Conservation (phyloP, 2,888 invertebrate species). For the Harmothoe impar region DNA sequence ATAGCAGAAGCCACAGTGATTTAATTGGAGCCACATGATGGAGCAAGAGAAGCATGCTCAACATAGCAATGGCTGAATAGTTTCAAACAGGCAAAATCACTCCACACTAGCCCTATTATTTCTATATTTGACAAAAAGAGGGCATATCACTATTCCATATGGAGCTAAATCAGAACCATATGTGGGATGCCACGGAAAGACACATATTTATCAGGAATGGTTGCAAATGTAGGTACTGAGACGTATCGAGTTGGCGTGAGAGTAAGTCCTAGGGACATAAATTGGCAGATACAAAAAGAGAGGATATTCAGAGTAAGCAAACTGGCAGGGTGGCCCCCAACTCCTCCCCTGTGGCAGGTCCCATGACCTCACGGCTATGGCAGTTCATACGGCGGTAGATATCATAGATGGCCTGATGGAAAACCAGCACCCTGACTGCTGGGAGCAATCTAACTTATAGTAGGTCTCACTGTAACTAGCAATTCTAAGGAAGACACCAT, state of each 20-base stretch:
- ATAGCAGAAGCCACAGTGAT: no score
- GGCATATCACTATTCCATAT: not conserved
- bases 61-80: no score
- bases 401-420: constrained; percentile 21
- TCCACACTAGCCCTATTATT: not conserved
- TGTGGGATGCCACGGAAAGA: not conserved
- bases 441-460: not conserved
- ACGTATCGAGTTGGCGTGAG: not conserved
- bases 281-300: not conserved
- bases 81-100: no score
- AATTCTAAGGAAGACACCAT: no score
- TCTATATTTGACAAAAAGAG: not conserved
- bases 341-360: not conserved
- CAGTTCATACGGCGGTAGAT: constrained; percentile 3
- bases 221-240: not conserved
- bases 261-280: not conserved
- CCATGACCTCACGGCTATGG: not conserved
- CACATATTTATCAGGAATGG: not conserved
- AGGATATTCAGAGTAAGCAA: not conserved
- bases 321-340: not conserved
- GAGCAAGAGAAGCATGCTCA: no score
- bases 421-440: constrained; percentile 20
- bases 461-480: no score
- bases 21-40: no score
- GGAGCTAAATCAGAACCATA: not conserved